Evolutionary conservation across 2,113 vertebrate genomes (phyloP).

Genomic region (Apaloderma vittatum): DNA sequence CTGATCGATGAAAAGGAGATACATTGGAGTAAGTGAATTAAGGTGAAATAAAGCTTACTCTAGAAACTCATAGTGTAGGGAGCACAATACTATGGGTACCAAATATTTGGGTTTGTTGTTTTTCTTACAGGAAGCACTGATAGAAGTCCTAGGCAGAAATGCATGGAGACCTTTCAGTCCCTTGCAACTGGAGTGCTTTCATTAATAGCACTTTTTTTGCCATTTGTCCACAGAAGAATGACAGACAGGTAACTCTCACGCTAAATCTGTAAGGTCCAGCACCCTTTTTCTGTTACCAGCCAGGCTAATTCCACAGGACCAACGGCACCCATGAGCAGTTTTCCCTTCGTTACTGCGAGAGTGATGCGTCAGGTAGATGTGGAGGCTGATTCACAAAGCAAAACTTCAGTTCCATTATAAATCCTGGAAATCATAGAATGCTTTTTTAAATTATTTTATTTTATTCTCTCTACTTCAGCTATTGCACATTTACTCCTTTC

Average conservation of each 20-base stretch:
- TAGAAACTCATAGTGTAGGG: background rate
- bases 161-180: background rate
- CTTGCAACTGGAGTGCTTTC: background rate
- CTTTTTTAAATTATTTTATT: background rate
- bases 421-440: background rate
- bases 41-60: background rate
- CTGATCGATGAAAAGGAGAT: background rate
- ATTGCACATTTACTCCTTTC: background rate
- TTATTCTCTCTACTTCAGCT: background rate
- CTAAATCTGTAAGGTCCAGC: background rate
- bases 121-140: background rate
- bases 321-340: background rate
- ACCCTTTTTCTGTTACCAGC: background rate
- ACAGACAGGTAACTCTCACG: background rate
- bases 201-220: background rate
- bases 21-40: background rate
- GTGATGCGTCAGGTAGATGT: background rate
- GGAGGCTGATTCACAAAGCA: background rate
- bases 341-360: accelerated
- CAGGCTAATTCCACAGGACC: background rate
- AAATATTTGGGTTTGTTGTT: background rate
- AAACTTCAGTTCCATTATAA: background rate
- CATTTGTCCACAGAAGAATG: background rate
- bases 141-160: background rate
- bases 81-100: accelerated